A percentile compares a stretch with the other conserved stretches of the same genome.
Conservation (phyloP, 2,888 invertebrate genomes). For the Cheilosia soror region DNA sequence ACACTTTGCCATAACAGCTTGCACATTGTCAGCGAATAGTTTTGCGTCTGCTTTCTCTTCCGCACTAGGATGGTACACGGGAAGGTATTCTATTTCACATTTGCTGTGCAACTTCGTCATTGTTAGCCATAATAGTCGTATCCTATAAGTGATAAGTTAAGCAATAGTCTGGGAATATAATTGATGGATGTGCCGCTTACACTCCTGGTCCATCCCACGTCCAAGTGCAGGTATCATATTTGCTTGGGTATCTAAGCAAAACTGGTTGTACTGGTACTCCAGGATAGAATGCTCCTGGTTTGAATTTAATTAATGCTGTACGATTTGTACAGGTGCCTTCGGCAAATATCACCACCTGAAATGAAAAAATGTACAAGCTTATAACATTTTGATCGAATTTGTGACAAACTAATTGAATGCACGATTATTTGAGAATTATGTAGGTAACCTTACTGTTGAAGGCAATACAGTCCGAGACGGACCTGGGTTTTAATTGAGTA, state of each 20-base stretch:
- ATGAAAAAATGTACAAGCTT: background rate
- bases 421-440: too few species aligned
- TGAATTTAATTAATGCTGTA: conserved; percentile 94
- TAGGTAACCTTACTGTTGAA: too few species aligned
- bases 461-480: too few species aligned
- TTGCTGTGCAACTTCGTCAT: conserved; percentile 94
- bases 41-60: conserved; percentile 94
- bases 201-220: conserved; percentile 98
- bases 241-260: conserved; percentile 95
- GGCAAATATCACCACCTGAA: conserved; percentile 94
- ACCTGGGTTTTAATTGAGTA: too few species aligned
- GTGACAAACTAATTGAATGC: too few species aligned
- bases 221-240: conserved; percentile 95
- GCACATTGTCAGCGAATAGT: conserved; percentile 94
- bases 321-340: conserved; percentile 99
- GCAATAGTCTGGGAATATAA: background rate
- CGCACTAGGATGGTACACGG: conserved; percentile 94
- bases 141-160: conserved; percentile 84
- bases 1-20: conserved; percentile 96
- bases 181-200: conserved; percentile 85
- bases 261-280: conserved; percentile 98
- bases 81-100: conserved; percentile 96
- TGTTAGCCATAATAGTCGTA: conserved; percentile 94
- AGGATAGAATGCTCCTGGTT: conserved; percentile 96
- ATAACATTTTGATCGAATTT: background rate